Base-by-base conservation (phyloP, 2,888 invertebrate genomes). In the Epirrhoe alternata region DNA sequence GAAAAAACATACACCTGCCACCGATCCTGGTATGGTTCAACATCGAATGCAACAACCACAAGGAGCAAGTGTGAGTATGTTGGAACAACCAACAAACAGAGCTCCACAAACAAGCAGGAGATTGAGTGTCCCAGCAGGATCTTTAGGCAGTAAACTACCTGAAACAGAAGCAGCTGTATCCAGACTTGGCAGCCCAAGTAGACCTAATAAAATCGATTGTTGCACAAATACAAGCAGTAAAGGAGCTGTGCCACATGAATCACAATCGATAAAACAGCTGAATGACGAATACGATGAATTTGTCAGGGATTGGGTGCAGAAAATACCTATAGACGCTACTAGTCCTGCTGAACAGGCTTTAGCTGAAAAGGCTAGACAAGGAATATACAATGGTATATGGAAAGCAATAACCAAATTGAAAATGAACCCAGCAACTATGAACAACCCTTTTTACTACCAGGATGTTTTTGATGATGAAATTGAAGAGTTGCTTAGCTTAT, bases 401-500 rank as follows among this genome's bases (percentile, higher is more conserved):
- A 84, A 86, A 79, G 77, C 77, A 10, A 73, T 88, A 0, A 80
- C 81, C 0, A 87, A 86, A 72, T 54, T 88, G 6, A 83, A 85
- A 74, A 78, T 83, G 71, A 80, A 86, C 45, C 85, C 85, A 1
- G 74, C 71, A 1, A 75, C 76, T 38, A 75, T 81, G 60, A 49
- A 71, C 6, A 84, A 90, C 63, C 74, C 77, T 5, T 85, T 85
- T 70, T 79, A 83, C 60, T 88, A 81, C 56, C 83, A 87, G 76
- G 87, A 89, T 63, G 69, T 81, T 3, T 77, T 92, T 30, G 88
- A 87, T 52, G 81, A 87, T 47, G 89, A 89, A 67, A 74, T 91
- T 12, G 90, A 89, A 70, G 77, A 79, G 10, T 71, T 92, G 50
- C 64, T 92, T 4, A 70, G 76, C 58, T 69, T 69, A 31, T 72